These are phyloP conservation scores for Mesodorylaimus sp. DNA, from an alignment of 2,888 invertebrate genomes.

Conservation along the genomic window DNA sequence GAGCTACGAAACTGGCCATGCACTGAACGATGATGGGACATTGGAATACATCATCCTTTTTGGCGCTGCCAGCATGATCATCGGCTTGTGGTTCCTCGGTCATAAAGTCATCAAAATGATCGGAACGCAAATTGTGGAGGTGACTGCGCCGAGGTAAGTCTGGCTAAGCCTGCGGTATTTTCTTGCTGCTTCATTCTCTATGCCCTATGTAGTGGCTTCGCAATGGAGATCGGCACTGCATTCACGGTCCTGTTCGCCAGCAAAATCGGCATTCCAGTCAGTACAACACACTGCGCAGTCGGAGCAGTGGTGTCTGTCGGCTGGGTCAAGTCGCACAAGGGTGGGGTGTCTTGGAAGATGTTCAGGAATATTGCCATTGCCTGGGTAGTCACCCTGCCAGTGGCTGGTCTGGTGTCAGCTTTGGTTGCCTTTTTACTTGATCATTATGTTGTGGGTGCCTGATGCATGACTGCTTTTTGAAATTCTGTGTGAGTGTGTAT, in stretches of 20 bases:
- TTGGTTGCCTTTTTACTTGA: slow-evolving; percentile 7
- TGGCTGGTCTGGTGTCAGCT: slow-evolving; percentile 8
- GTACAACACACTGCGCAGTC: slow-evolving; percentile 22
- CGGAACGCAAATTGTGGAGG: slow-evolving; percentile 10
- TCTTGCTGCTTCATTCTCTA: background rate
- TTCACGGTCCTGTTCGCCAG: slow-evolving; percentile 21
- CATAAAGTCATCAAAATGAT: slow-evolving; percentile 13
- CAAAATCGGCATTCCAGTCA: slow-evolving; percentile 18
- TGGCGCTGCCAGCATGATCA: slow-evolving; percentile 12
- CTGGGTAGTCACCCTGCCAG: slow-evolving; percentile 13
- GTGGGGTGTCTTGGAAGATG: slow-evolving; percentile 16
- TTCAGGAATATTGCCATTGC: slow-evolving; percentile 11
- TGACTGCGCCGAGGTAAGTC: slow-evolving; percentile 11
- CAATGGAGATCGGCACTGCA: slow-evolving; percentile 21
- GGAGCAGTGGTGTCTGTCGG: slow-evolving; percentile 21
- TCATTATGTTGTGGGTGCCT: too few relatives aligned
- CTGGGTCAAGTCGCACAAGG: slow-evolving; percentile 16
- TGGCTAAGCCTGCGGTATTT: background rate
- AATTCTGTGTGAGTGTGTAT: too few relatives aligned
- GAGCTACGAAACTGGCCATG: slow-evolving; percentile 10
- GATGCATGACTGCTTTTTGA: too few relatives aligned
- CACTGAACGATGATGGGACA: background rate
- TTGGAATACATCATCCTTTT: slow-evolving; percentile 7
- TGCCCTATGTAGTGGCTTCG: slow-evolving; percentile 17
- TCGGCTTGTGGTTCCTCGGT: slow-evolving; percentile 12